Percentiles rank a stretch among this genome's conserved stretches.
These are phyloP conservation scores for Protodeltote pygarga DNA, from an alignment of 2,888 invertebrate species.

Conservation along the genomic window DNA sequence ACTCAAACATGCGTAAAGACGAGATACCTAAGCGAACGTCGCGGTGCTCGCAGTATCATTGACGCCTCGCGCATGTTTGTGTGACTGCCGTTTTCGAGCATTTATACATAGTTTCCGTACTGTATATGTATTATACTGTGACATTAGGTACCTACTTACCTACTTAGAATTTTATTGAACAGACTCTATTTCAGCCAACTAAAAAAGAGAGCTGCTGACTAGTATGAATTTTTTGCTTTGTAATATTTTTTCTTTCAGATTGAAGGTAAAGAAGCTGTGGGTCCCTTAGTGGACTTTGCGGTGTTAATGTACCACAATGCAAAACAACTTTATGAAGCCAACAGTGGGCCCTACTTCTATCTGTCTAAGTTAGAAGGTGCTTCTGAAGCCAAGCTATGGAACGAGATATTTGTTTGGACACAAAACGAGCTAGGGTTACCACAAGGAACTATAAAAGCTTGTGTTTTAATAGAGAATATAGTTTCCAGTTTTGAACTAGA, in stretches of 20 bases:
- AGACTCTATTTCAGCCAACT: too few species aligned
- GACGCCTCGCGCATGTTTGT: too few species aligned
- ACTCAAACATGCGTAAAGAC: too few species aligned
- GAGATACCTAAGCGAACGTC: too few species aligned
- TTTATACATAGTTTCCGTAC: too few species aligned
- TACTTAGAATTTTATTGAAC: too few species aligned
- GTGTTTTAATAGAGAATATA: conserved; percentile 91
- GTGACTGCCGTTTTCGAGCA: too few species aligned
- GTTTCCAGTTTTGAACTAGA: conserved; percentile 90
- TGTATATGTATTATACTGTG: too few species aligned
- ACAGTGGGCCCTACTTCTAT: conserved; percentile 90
- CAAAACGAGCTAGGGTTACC: conserved; percentile 86
- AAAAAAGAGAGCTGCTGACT: too few species aligned
- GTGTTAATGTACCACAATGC: conserved; percentile 90
- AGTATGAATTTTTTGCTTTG: too few species aligned
- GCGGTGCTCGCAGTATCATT: too few species aligned
- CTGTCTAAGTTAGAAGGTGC: conserved; percentile 90
- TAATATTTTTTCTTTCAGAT: conserved; percentile 70
- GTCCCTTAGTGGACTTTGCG: conserved; percentile 90
- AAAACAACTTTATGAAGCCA: conserved; percentile 79
- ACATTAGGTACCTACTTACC: too few species aligned
- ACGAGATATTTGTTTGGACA: conserved; percentile 89
- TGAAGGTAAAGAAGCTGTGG: conserved; percentile 87
- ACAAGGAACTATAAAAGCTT: conserved; percentile 89
- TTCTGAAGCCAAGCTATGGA: conserved; percentile 89